phyloP scores from a whole-genome alignment of 2,888 invertebrate genomes.

The Dioctria linearis region DNA sequence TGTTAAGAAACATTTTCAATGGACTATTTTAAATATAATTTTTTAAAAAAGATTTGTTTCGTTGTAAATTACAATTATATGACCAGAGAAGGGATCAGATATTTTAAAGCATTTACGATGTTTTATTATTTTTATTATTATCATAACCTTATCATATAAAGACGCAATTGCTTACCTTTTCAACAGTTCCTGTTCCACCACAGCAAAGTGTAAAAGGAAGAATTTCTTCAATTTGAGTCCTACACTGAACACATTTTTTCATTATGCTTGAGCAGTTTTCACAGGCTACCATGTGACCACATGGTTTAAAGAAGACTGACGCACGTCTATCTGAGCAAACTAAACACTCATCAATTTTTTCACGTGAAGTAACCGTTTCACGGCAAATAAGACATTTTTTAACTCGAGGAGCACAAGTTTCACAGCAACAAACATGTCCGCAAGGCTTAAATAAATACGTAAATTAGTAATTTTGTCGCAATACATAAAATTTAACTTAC shows the following conservation, averaged over 20 bases:
- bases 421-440: constrained; percentile 94
- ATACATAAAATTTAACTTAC: constrained; percentile 58
- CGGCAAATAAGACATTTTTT: constrained; percentile 97
- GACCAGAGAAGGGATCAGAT: too few species aligned
- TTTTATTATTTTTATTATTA: too few species aligned
- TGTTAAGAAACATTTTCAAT: constrained; percentile 3
- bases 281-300: constrained; percentile 85
- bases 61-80: too few species aligned
- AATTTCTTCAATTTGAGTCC: constrained; percentile 86
- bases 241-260: constrained; percentile 98
- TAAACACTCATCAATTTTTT: constrained; percentile 95
- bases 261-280: constrained; percentile 92
- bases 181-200: constrained; percentile 70
- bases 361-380: constrained; percentile 83
- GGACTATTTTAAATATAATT: neutral
- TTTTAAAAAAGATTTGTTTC: neutral
- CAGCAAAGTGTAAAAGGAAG: constrained; percentile 74
- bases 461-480: neutral
- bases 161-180: constrained; percentile 64
- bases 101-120: too few species aligned
- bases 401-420: constrained; percentile 88
- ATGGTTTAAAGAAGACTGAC: constrained; percentile 93
- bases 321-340: constrained; percentile 96
- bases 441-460: constrained; percentile 77
- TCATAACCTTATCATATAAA: neutral